Conservation (phyloP, 2,888 invertebrate genomes). For the Cremastinae sp. region DNA sequence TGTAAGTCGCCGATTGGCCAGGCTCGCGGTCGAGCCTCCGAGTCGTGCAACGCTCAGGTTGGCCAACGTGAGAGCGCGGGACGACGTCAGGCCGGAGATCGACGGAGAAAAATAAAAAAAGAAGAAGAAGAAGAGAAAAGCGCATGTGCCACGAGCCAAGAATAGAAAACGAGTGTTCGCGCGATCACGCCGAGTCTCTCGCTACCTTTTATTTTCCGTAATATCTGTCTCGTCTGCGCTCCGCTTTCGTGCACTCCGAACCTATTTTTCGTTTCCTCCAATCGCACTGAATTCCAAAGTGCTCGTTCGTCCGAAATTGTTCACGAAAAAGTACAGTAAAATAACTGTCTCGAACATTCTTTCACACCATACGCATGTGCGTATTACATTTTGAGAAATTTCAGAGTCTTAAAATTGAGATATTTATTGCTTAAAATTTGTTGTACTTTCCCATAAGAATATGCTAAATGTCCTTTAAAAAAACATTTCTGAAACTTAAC, state of each 20-base stretch:
- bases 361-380: no score
- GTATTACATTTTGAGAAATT: no score
- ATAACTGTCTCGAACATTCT: no score
- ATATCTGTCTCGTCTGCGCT: background rate
- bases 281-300: no score
- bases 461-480: no score
- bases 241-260: background rate
- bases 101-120: background rate
- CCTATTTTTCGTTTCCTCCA: constrained; percentile 13
- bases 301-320: no score
- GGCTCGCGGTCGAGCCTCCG: constrained; percentile 70
- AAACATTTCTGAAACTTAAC: no score
- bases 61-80: constrained; percentile 13
- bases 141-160: constrained; percentile 44
- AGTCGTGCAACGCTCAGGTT: constrained; percentile 15
- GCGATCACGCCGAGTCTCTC: constrained; percentile 30
- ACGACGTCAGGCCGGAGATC: background rate
- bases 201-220: constrained; percentile 19
- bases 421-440: no score
- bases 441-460: no score
- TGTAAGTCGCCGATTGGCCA: constrained; percentile 67
- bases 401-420: no score
- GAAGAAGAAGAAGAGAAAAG: constrained; percentile 15
- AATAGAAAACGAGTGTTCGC: constrained; percentile 49
- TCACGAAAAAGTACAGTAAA: no score